phyloP scores from a whole-genome alignment of 2,797 vertebrate genomes.

The Mionectes olivaceus region DNA sequence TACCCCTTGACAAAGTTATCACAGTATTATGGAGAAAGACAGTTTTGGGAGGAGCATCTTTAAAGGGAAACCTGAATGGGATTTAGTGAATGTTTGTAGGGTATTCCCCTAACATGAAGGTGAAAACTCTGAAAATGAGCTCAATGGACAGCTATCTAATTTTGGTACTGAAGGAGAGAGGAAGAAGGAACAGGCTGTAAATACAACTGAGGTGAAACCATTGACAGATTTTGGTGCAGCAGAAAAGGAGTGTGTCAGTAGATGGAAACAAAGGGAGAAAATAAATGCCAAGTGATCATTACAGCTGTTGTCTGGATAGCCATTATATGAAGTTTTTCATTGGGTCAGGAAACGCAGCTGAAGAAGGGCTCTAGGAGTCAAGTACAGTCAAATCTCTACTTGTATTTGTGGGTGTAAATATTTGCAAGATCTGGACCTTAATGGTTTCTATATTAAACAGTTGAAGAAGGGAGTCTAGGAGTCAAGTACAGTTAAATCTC shows the following conservation, averaged over 20 bases:
- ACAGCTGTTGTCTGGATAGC: background rate
- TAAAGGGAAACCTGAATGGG: background rate
- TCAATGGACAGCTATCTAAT: background rate
- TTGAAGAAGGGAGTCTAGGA: background rate
- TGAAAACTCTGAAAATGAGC: background rate
- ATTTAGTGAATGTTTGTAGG: background rate
- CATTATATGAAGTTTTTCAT: background rate
- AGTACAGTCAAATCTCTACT: background rate
- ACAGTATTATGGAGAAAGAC: background rate
- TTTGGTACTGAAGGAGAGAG: background rate
- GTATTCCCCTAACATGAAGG: background rate
- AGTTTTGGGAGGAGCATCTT: background rate
- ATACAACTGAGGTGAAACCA: background rate
- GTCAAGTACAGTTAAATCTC: background rate
- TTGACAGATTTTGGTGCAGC: background rate
- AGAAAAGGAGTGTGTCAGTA: background rate
- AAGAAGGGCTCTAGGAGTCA: background rate
- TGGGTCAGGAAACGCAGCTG: background rate
- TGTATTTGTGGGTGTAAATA: background rate
- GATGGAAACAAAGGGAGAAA: background rate
- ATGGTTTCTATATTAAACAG: background rate
- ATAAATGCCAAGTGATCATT: background rate
- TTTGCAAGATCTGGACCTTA: background rate
- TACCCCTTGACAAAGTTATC: background rate
- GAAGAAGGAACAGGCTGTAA: background rate